Conservation (phyloP, 2,888 invertebrate species). For the Phasia obesa region DNA sequence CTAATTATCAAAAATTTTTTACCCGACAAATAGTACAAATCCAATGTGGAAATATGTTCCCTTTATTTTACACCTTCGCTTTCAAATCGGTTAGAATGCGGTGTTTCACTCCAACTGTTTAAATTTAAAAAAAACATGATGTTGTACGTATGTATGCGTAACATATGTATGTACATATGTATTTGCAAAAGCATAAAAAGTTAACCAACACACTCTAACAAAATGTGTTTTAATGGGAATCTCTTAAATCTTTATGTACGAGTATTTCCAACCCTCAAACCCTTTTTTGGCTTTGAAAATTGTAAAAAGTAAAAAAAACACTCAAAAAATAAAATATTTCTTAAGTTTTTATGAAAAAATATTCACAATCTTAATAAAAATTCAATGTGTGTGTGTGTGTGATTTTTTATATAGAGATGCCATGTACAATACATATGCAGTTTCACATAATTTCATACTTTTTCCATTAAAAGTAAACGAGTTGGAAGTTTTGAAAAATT, state of each 20-base stretch:
- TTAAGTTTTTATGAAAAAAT: constrained; percentile 25
- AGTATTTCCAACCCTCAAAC: constrained; percentile 25
- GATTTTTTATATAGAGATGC: neutral
- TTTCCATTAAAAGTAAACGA: neutral
- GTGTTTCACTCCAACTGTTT: no score
- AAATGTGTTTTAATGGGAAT: neutral
- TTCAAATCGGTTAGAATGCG: no score
- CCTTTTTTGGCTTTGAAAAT: constrained; percentile 5
- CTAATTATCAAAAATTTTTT: no score
- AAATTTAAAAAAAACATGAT: neutral
- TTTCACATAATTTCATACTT: no score
- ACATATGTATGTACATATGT: neutral
- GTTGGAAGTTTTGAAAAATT: neutral
- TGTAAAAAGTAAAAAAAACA: neutral
- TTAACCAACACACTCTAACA: neutral
- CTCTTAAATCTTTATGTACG: neutral
- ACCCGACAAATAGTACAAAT: no score
- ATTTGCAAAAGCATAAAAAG: neutral
- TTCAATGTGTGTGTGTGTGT: neutral
- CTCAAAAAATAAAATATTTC: constrained; percentile 15
- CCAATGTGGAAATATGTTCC: no score
- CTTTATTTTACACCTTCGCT: no score
- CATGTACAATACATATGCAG: neutral
- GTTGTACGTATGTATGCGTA: neutral
- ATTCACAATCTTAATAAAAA: constrained; percentile 30